Base-by-base conservation (phyloP, 2,113 vertebrate species). In the Tupaia chinensis region DNA sequence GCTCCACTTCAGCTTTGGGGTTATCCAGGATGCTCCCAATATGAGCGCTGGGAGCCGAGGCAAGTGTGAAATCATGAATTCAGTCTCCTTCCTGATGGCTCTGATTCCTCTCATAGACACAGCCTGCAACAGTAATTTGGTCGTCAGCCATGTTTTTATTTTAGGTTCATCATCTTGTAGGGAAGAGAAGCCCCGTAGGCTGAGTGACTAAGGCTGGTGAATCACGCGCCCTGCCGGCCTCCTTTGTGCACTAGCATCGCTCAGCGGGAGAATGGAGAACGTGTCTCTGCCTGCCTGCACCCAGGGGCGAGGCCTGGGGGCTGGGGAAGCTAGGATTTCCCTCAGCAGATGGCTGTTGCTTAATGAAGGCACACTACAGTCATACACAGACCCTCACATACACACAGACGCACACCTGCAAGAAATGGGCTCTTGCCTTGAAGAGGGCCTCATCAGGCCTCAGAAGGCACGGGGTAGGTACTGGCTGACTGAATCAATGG, bases 121-220 rank as follows among this genome's bases (percentile, higher is more conserved):
- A 76, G 78, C 32, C 79, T 58, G 29, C 58, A 94, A 82, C 7
- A n/a, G 17, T 44, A 56, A 53, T 80, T 82, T 6, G 7, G 44
- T 81, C 76, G 66, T n/a, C 83, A 92, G 25, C 58, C n/a, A 8
- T n/a, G 23, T 58, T 91, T 93, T 87, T 86, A 82, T 94, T 87
- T 78, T 54, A 86, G 85, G 68, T 84, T 85, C 72, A 63, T 87
- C 56, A 27, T 79, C 27, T 72, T 29, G 25, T 65, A 23, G 44
- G 32, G 85, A 44, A 96, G 80, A 94, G 63, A 94, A 95, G 56
- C 74, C 77, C 91, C 5, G 2, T 9, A 65, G 78, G 89, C 83
- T 86, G 74, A 16, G 44, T 96, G 87, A 96, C 76, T 94, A 78
- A 95, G 29, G 65, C 88, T 70, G 68, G 34, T 96, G 93, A 96